phyloP scores from a whole-genome alignment of 2,888 invertebrate species.

The Drosophila neotestacea region DNA sequence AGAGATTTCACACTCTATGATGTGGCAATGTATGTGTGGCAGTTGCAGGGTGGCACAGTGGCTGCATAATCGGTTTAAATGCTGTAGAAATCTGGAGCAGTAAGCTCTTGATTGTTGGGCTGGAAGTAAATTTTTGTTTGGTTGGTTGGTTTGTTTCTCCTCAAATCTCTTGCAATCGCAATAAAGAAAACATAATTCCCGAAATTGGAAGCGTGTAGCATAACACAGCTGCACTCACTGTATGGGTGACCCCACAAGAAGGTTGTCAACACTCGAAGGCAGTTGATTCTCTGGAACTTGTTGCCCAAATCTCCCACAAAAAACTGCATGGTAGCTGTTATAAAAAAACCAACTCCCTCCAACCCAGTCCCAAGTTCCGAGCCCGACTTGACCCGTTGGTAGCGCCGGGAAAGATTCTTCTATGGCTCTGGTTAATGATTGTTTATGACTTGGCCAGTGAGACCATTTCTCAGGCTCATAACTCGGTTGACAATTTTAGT shows the following conservation, averaged over 20 bases:
- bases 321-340: constrained; percentile 15
- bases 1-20: constrained; percentile 16
- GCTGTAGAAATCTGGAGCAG: constrained; percentile 43
- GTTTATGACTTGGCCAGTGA: constrained; percentile 64
- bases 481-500: constrained; percentile 54
- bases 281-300: constrained; percentile 69
- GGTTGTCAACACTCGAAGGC: constrained; percentile 67
- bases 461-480: constrained; percentile 73
- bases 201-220: constrained; percentile 37
- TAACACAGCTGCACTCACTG: constrained; percentile 28
- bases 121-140: background rate
- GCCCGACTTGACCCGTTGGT: constrained; percentile 10
- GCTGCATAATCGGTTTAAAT: constrained; percentile 60
- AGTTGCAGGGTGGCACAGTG: constrained; percentile 21
- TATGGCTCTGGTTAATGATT: constrained; percentile 64
- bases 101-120: constrained; percentile 38
- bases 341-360: background rate
- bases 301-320: constrained; percentile 35
- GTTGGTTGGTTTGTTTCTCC: background rate
- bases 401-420: constrained; percentile 57
- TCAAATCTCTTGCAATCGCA: constrained; percentile 48
- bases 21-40: constrained; percentile 15
- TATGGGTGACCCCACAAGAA: constrained; percentile 66
- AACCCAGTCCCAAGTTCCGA: constrained; percentile 9
- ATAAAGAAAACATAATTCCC: constrained; percentile 62